A percentile compares a stretch with the other conserved stretches of the same genome.
Conservation (phyloP, 1,140 invertebrate genomes). For the Babylonia areolata region DNA sequence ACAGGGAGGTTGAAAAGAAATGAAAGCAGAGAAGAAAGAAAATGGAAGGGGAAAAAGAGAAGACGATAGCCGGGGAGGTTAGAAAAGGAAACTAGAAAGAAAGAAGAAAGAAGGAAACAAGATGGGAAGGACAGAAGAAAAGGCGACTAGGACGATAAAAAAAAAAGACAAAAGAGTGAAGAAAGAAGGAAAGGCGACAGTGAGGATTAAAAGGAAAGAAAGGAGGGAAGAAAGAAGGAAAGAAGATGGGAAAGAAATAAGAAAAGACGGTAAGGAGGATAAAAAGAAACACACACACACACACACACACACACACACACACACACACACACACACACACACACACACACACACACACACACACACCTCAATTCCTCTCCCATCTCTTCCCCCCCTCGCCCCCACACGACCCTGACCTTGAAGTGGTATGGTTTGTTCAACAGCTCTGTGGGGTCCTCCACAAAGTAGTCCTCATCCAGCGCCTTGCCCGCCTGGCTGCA, state of each 20-base stretch:
- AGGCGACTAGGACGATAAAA: too few species aligned
- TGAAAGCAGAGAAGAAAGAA: neutral
- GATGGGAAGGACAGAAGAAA: neutral
- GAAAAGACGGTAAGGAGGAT: too few species aligned
- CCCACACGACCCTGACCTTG: conserved; percentile 65
- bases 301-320: too few species aligned
- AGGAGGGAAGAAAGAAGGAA: too few species aligned
- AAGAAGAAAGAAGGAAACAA: neutral
- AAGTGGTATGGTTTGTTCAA: conserved; percentile 73
- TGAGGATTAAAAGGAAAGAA: neutral
- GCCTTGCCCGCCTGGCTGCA: conserved; percentile 74
- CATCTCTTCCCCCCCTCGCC: too few species aligned
- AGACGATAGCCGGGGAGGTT: neutral
- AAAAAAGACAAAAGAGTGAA: neutral
- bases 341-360: too few species aligned
- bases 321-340: too few species aligned
- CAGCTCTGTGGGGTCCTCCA: conserved; percentile 73
- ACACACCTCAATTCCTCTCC: too few species aligned
- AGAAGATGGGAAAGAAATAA: too few species aligned
- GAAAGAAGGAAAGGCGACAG: neutral
- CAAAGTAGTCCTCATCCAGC: conserved; percentile 71
- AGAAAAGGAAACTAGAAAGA: neutral
- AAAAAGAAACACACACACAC: too few species aligned
- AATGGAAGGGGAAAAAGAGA: neutral
- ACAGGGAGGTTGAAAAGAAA: too few species aligned